Percentiles rank a stretch among this genome's conserved stretches.
Conservation (phyloP, 2,888 invertebrate genomes). For the Chelonus formosanus region DNA sequence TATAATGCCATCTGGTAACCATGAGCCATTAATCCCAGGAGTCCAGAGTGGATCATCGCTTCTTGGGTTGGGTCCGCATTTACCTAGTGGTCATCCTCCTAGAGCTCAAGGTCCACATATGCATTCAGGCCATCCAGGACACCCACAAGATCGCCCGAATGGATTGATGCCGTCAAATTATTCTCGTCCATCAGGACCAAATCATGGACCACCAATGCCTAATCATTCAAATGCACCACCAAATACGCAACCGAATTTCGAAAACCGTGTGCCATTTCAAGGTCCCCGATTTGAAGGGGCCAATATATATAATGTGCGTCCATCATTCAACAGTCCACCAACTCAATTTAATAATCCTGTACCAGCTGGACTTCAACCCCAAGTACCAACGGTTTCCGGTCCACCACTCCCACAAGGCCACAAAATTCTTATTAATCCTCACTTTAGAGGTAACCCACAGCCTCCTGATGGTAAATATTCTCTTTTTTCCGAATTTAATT, state of each 20-base stretch:
- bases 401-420: slow-evolving; percentile 64
- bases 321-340: slow-evolving; percentile 31
- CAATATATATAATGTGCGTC: slow-evolving; percentile 35
- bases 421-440: slow-evolving; percentile 76
- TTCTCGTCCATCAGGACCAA: slow-evolving; percentile 43
- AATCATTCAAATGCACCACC: slow-evolving; percentile 46
- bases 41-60: slow-evolving; percentile 31
- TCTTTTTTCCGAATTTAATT: no score
- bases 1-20: slow-evolving; percentile 39
- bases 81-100: slow-evolving; percentile 14
- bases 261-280: slow-evolving; percentile 52
- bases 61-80: slow-evolving; percentile 12
- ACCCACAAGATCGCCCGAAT: slow-evolving; percentile 48
- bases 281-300: slow-evolving; percentile 48
- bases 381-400: slow-evolving; percentile 47
- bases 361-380: slow-evolving; percentile 25
- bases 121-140: slow-evolving; percentile 38
- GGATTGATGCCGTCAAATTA: slow-evolving; percentile 42
- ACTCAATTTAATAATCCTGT: slow-evolving; percentile 35
- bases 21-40: slow-evolving; percentile 31
- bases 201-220: slow-evolving; percentile 32
- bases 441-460: slow-evolving; percentile 72
- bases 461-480: slow-evolving; percentile 67
- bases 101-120: slow-evolving; percentile 45
- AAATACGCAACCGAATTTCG: slow-evolving; percentile 48